Percentiles rank a stretch among this genome's conserved stretches.
phyloP scores from a whole-genome alignment of 2,797 vertebrate genomes.

The Oreochromis grahami region DNA sequence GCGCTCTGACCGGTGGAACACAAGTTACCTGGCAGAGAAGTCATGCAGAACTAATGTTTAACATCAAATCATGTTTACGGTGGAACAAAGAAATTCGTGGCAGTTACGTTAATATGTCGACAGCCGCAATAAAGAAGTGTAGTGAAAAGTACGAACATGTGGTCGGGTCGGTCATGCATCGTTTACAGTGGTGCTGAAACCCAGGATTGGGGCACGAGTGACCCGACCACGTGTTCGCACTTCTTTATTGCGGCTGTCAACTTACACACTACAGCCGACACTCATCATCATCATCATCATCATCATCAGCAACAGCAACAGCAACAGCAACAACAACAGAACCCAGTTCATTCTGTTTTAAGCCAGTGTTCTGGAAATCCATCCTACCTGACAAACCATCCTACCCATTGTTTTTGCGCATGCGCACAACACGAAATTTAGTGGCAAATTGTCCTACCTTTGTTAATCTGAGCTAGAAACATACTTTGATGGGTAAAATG shows the following conservation, averaged over 20 bases:
- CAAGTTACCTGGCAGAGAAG: neutral
- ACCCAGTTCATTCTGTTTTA: neutral
- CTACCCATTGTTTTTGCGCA: too few relatives aligned
- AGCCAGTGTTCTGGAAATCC: neutral
- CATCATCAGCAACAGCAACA: too few relatives aligned
- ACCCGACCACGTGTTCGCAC: neutral
- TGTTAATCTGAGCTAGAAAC: too few relatives aligned
- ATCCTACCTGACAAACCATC: too few relatives aligned
- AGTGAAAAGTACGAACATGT: neutral
- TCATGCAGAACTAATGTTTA: neutral
- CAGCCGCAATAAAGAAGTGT: neutral
- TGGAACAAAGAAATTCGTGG: accelerated
- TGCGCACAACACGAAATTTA: too few relatives aligned
- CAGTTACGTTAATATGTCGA: neutral
- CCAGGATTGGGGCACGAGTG: neutral
- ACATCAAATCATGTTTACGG: neutral
- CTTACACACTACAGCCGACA: neutral
- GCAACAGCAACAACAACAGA: neutral
- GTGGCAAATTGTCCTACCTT: too few relatives aligned
- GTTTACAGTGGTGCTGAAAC: neutral
- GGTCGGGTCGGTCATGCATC: neutral
- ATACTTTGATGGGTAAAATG: too few relatives aligned
- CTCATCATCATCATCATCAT: neutral
- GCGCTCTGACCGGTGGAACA: neutral
- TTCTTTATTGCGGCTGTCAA: neutral